phyloP scores from a whole-genome alignment of 2,797 vertebrate genomes.

The Meda fulgida region DNA sequence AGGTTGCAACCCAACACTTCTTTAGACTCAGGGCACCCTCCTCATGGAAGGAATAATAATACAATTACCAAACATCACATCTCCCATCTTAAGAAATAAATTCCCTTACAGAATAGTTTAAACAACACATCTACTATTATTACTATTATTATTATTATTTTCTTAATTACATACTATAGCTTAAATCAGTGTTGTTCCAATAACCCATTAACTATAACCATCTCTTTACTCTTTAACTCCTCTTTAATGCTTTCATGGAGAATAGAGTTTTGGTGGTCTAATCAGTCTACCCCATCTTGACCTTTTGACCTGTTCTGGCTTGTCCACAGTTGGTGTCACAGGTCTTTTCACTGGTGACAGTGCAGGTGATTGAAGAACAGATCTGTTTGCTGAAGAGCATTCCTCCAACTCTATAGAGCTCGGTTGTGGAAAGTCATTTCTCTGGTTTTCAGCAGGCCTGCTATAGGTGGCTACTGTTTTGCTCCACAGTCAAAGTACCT shows the following conservation, averaged over 20 bases:
- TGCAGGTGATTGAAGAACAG: neutral
- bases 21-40: no score
- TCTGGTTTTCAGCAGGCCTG: neutral
- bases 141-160: no score
- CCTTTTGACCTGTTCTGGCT: neutral
- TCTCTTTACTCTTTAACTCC: no score
- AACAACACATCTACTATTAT: no score
- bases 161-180: no score
- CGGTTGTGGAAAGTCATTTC: no score
- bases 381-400: neutral
- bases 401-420: neutral
- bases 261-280: neutral
- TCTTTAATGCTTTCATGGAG: no score
- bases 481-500: no score
- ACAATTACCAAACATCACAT: neutral
- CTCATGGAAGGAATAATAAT: no score
- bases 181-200: neutral
- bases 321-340: neutral
- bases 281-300: neutral
- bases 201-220: neutral
- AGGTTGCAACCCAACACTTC: no score
- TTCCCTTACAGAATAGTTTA: neutral
- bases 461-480: no score
- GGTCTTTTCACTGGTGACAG: neutral
- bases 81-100: neutral